Evolutionary conservation across 2,888 invertebrate species (phyloP).

Genomic region (Acanthosepion lycidas): DNA sequence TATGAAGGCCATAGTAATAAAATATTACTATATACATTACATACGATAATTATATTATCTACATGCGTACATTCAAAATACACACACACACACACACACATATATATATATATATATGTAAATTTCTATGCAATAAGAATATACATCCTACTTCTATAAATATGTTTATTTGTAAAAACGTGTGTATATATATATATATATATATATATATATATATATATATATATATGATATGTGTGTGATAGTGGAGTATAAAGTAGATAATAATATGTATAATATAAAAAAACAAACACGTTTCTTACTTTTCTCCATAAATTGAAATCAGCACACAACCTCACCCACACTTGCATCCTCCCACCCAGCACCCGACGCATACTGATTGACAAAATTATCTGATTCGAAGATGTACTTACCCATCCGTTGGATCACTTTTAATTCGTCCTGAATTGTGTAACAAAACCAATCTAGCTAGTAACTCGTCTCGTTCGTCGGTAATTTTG

Average conservation of each 20-base stretch:
- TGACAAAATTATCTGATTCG: background rate
- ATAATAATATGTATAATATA: no score
- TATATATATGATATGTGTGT: background rate
- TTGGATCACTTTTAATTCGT: background rate
- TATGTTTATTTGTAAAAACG: background rate
- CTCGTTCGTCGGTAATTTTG: background rate
- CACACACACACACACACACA: background rate
- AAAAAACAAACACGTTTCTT: no score
- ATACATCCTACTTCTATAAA: no score
- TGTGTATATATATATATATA: background rate
- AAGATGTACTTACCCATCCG: background rate
- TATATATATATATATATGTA: background rate
- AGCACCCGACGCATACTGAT: background rate
- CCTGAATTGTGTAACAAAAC: conserved; percentile 35
- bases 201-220: background rate
- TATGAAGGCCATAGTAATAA: background rate
- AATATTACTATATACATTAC: background rate
- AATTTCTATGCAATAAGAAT: background rate
- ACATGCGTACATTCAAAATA: background rate
- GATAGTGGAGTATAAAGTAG: no score
- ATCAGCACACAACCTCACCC: background rate
- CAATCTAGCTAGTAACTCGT: background rate
- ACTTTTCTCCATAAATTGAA: background rate
- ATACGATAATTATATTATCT: background rate
- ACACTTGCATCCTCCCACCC: background rate